Conservation (phyloP, 2,113 vertebrate species). For the Oceanodroma tethys region DNA sequence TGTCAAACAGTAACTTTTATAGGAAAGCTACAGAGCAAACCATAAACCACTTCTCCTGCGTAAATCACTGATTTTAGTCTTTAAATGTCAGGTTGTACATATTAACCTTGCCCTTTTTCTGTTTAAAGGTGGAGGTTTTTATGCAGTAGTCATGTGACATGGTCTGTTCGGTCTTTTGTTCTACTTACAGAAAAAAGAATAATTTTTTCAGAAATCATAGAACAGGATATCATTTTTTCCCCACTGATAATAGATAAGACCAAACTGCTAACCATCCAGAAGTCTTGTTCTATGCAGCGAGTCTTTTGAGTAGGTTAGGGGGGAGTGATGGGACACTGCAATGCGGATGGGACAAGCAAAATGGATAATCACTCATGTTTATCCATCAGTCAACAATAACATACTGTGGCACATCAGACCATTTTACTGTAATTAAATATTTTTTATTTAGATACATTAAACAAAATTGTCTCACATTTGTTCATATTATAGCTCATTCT, state of each 20-base stretch:
- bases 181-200: neutral
- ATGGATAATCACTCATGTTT: neutral
- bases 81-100: neutral
- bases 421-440: neutral
- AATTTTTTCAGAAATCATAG: neutral
- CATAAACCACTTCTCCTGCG: neutral
- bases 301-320: neutral
- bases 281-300: neutral
- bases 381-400: neutral
- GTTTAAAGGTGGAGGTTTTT: neutral
- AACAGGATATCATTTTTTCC: neutral
- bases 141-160: neutral
- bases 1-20: neutral
- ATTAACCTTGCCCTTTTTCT: neutral
- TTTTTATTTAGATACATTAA: neutral
- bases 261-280: neutral
- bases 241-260: neutral
- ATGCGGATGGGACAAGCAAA: fast-evolving
- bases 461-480: neutral
- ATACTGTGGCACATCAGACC: too few species aligned
- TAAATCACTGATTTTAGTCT: neutral
- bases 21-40: neutral
- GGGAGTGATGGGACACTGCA: neutral
- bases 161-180: neutral
- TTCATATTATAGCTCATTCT: neutral